These are phyloP conservation scores for Knipowitschia caucasica DNA, from an alignment of 2,797 vertebrate species.

Conservation along the genomic window DNA sequence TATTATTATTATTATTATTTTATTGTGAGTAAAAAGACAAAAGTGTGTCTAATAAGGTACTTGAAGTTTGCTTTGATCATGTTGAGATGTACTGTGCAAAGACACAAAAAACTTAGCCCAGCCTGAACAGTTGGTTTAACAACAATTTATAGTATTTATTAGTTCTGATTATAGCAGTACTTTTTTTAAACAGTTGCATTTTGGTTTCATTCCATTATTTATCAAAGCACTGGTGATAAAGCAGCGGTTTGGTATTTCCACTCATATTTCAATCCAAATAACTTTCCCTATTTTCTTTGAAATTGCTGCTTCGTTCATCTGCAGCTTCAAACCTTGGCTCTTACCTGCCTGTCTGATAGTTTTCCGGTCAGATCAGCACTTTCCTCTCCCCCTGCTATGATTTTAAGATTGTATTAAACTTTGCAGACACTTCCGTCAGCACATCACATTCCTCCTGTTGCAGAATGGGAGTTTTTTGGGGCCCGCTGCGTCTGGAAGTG, in stretches of 20 bases:
- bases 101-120: too few relatives aligned
- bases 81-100: too few relatives aligned
- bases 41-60: too few relatives aligned
- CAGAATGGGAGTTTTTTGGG: conserved; percentile 23
- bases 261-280: neutral
- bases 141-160: too few relatives aligned
- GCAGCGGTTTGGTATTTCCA: neutral
- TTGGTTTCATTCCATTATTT: neutral
- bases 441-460: conserved; percentile 16
- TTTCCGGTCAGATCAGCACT: conserved; percentile 39
- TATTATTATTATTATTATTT: too few relatives aligned
- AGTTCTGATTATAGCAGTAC: neutral
- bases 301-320: neutral
- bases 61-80: too few relatives aligned
- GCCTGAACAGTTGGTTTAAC: too few relatives aligned
- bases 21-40: too few relatives aligned
- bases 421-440: conserved; percentile 45
- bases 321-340: neutral
- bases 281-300: neutral
- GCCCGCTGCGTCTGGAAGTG: conserved; percentile 24
- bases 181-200: neutral
- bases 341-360: neutral
- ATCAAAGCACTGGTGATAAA: neutral
- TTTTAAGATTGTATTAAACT: conserved; percentile 39
- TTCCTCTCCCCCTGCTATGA: conserved; percentile 33